A percentile compares a stretch with the other conserved stretches of the same genome.
Evolutionary conservation across 2,797 vertebrate species (phyloP).

Genomic region (Onychomys arenicola): DNA sequence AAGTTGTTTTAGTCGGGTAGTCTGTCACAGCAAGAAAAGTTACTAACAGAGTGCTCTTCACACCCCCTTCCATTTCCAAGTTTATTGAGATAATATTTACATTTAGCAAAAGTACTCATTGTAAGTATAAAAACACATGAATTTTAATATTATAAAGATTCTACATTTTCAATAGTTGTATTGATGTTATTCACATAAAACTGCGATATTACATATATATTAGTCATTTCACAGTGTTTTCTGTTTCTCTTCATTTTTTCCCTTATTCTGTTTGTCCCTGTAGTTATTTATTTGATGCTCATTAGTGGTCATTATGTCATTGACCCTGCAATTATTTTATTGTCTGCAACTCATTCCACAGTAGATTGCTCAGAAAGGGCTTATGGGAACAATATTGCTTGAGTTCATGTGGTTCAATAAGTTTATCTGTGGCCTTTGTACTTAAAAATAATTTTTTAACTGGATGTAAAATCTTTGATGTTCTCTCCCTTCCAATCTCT

Average conservation of each 20-base stretch:
- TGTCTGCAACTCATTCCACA: conserved; percentile 13
- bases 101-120: not conserved
- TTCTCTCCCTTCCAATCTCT: not conserved
- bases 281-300: not conserved
- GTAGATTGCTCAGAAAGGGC: not conserved
- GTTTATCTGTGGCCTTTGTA: conserved; percentile 22
- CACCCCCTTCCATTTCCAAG: not conserved
- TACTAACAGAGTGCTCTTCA: not conserved
- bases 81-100: not conserved
- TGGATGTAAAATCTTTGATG: conserved; percentile 38
- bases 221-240: not conserved
- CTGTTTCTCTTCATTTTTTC: not conserved
- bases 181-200: not conserved
- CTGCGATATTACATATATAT: not conserved
- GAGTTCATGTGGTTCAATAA: conserved; percentile 4
- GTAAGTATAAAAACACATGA: not conserved
- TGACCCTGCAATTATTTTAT: not conserved
- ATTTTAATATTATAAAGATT: not conserved
- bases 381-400: conserved; percentile 2
- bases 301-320: not conserved
- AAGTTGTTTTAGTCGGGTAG: not conserved
- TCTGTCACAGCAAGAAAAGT: not conserved
- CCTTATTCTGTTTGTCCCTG: not conserved
- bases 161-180: not conserved
- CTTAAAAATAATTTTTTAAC: conserved; percentile 56